Conservation (phyloP, 30 jellyfish, hydroid and myxozoan genomes). For the Chrysaora quinquecirrha region DNA sequence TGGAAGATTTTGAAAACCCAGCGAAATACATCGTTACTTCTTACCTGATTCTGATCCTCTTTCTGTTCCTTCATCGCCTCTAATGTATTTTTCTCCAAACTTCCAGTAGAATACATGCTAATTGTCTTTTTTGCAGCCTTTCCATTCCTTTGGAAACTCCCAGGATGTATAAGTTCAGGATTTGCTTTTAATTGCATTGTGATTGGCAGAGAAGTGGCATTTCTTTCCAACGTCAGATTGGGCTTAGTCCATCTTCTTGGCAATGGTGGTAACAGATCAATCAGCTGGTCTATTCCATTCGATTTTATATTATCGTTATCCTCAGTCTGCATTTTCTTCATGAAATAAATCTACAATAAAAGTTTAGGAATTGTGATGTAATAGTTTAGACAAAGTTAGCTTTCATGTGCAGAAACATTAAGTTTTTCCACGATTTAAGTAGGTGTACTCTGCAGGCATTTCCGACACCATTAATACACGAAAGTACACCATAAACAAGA, state of each 20-base stretch:
- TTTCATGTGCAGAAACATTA: too few relatives aligned
- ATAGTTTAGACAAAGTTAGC: too few relatives aligned
- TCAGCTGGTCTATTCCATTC: slow-evolving; percentile 75
- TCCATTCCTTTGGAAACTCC: slow-evolving; percentile 28
- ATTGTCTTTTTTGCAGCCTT: slow-evolving; percentile 24
- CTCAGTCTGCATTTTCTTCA: slow-evolving; percentile 52
- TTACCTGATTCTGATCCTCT: slow-evolving; percentile 12
- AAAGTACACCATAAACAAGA: too few relatives aligned
- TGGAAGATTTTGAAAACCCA: too few relatives aligned
- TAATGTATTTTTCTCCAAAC: neutral
- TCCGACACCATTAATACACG: too few relatives aligned
- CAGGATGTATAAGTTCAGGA: slow-evolving; percentile 61
- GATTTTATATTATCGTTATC: slow-evolving; percentile 41
- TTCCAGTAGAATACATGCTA: slow-evolving; percentile 36
- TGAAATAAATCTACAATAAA: slow-evolving; percentile 51
- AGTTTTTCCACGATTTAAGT: too few relatives aligned
- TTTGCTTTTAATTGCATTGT: slow-evolving; percentile 58
- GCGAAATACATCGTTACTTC: too few relatives aligned
- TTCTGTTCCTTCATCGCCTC: neutral
- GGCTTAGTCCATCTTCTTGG: slow-evolving; percentile 93
- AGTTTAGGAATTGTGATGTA: too few relatives aligned
- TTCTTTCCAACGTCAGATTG: slow-evolving; percentile 12
- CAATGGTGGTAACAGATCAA: slow-evolving; percentile 78
- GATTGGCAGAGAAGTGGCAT: slow-evolving; percentile 58
- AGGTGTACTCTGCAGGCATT: too few relatives aligned